phyloP scores from a whole-genome alignment of 1,140 invertebrate genomes.

The Neodiprion pinetum region DNA sequence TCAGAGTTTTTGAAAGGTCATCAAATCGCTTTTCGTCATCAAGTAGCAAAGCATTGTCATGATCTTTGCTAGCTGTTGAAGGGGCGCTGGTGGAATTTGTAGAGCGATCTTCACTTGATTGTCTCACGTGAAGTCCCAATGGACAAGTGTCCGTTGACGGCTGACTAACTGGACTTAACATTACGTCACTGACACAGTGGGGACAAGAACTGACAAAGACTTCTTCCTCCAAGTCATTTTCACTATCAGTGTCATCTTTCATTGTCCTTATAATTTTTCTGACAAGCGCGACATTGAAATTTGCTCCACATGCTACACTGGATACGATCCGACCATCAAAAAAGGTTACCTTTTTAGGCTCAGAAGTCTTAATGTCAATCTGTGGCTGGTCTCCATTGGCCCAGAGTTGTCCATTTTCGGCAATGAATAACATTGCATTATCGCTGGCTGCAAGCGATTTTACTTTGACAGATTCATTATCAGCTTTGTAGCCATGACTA shows the following conservation, averaged over 20 bases:
- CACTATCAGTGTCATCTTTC: conserved; percentile 67
- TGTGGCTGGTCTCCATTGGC: conserved; percentile 75
- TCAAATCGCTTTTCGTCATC: conserved; percentile 36
- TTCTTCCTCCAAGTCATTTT: conserved; percentile 67
- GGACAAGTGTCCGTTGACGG: conserved; percentile 62
- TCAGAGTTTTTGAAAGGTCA: conserved; percentile 32
- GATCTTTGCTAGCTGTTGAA: conserved; percentile 58
- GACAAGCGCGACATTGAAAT: conserved; percentile 73
- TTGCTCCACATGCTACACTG: conserved; percentile 69
- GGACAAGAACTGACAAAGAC: conserved; percentile 72
- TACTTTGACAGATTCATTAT: conserved; percentile 68
- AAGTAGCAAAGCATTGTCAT: conserved; percentile 32
- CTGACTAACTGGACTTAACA: conserved; percentile 48
- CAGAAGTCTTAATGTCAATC: conserved; percentile 67
- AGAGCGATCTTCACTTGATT: conserved; percentile 63
- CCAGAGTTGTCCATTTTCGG: conserved; percentile 76
- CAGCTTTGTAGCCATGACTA: conserved; percentile 68
- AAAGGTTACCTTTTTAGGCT: conserved; percentile 71
- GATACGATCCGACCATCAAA: conserved; percentile 72
- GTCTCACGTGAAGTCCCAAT: conserved; percentile 55
- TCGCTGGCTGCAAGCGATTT: conserved; percentile 68
- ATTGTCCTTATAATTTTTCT: conserved; percentile 65
- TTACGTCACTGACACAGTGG: conserved; percentile 62
- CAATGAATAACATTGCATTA: conserved; percentile 70
- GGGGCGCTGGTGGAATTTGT: conserved; percentile 60